Percentiles rank a stretch among this genome's conserved stretches.
Conservation (phyloP, 2,888 invertebrate species). For the Mimas tiliae region DNA sequence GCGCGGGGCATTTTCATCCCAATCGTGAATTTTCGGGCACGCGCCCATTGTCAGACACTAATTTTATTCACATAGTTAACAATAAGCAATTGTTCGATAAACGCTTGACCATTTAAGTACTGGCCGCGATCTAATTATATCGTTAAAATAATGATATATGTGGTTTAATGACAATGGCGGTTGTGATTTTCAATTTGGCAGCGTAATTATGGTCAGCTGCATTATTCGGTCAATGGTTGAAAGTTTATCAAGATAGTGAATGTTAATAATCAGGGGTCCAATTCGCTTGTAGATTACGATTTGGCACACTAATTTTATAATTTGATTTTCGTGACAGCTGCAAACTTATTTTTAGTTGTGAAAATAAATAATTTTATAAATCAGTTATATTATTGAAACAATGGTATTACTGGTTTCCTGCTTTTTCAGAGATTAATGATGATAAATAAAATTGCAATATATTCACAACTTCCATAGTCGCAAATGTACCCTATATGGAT, state of each 20-base stretch:
- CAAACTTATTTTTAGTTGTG: too few species aligned
- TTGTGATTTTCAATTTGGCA: slow-evolving; percentile 51
- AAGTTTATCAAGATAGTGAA: slow-evolving; percentile 13
- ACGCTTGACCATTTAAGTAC: slow-evolving; percentile 65
- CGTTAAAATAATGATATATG: slow-evolving; percentile 73
- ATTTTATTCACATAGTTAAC: slow-evolving; percentile 60
- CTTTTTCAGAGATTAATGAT: neutral
- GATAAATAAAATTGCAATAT: neutral
- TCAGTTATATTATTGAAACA: too few species aligned
- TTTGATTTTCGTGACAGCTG: slow-evolving; percentile 17
- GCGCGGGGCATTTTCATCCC: slow-evolving; percentile 50
- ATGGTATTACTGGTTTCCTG: too few species aligned
- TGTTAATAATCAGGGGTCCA: slow-evolving; percentile 37
- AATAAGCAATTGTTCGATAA: slow-evolving; percentile 58
- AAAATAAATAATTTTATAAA: too few species aligned
- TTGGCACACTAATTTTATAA: slow-evolving; percentile 11
- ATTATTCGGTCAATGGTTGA: slow-evolving; percentile 33
- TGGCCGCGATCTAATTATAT: slow-evolving; percentile 70
- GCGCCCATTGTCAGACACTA: slow-evolving; percentile 66
- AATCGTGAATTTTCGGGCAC: slow-evolving; percentile 61
- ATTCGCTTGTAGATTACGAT: slow-evolving; percentile 11
- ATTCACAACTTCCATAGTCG: too few species aligned
- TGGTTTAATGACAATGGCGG: slow-evolving; percentile 48
- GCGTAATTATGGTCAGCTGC: slow-evolving; percentile 53
- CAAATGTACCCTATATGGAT: too few species aligned